These are phyloP conservation scores for Eristalis tenax DNA, from an alignment of 2,888 invertebrate genomes.

Conservation along the genomic window DNA sequence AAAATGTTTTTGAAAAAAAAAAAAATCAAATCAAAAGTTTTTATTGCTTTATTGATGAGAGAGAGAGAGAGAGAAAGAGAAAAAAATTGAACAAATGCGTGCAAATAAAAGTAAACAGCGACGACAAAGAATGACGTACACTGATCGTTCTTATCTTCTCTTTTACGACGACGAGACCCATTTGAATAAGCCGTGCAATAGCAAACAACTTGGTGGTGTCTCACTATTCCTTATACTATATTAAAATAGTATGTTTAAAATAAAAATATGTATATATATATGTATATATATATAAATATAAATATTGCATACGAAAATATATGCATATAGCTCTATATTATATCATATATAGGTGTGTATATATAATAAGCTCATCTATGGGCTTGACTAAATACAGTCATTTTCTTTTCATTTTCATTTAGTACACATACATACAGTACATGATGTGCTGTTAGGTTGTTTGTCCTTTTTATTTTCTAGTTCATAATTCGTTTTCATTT, in stretches of 20 bases:
- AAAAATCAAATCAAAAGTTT: background rate
- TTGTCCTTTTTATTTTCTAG: conserved; percentile 39
- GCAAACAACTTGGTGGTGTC: conserved; percentile 51
- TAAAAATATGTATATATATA: conserved; percentile 73
- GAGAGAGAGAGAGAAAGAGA: conserved; percentile 10
- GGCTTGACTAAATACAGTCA: conserved; percentile 64
- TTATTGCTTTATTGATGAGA: conserved; percentile 1
- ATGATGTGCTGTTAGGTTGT: conserved; percentile 71
- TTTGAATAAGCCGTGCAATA: conserved; percentile 51
- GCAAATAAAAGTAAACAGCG: conserved; percentile 67
- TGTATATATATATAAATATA: conserved; percentile 75
- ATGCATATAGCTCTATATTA: conserved; percentile 76
- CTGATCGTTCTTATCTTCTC: conserved; percentile 30
- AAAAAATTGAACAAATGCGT: conserved; percentile 59
- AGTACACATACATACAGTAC: conserved; percentile 74
- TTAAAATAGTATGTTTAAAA: conserved; percentile 72
- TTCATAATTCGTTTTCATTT: conserved; percentile 6
- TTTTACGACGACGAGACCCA: conserved; percentile 34
- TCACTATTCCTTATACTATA: conserved; percentile 67
- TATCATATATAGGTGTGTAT: conserved; percentile 64
- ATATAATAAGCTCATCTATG: conserved; percentile 68
- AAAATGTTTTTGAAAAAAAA: background rate
- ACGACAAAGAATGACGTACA: conserved; percentile 6
- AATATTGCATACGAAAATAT: conserved; percentile 79
- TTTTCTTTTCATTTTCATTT: conserved; percentile 29